These are phyloP conservation scores for Penaeus chinensis DNA, from an alignment of 1,140 invertebrate species.

Conservation along the genomic window DNA sequence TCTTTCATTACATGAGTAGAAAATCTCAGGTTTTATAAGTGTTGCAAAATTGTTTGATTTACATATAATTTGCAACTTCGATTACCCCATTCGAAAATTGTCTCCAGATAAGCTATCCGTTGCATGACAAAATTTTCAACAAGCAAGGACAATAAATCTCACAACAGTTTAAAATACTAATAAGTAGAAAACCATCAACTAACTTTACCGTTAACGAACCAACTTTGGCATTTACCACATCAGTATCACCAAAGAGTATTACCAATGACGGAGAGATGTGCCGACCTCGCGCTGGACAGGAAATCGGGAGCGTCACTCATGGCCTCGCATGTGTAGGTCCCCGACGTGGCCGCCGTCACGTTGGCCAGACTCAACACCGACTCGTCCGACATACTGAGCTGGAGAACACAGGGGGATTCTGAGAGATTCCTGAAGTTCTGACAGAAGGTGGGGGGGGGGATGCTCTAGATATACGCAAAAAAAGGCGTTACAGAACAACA, in stretches of 20 bases:
- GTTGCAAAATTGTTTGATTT: too few species aligned
- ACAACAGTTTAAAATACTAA: too few species aligned
- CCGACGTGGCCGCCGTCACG: constrained; percentile 14
- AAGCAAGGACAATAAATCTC: too few species aligned
- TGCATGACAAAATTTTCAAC: too few species aligned
- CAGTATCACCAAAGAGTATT: neutral
- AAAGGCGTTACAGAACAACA: neutral
- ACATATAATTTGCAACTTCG: too few species aligned
- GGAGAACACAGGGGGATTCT: neutral
- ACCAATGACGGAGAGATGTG: constrained; percentile 18
- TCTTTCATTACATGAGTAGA: too few species aligned
- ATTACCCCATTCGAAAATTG: too few species aligned
- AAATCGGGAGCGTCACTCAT: constrained; percentile 37
- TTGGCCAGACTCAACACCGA: constrained; percentile 16
- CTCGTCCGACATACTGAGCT: constrained; percentile 27
- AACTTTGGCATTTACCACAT: neutral
- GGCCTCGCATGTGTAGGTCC: constrained; percentile 36
- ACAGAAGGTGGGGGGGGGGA: too few species aligned
- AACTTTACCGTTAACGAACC: neutral
- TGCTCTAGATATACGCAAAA: neutral
- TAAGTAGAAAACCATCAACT: too few species aligned
- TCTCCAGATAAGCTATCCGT: too few species aligned
- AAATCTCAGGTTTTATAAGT: too few species aligned
- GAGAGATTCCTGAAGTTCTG: neutral
- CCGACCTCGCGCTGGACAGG: constrained; percentile 25